Evolutionary conservation across 2,888 invertebrate species (phyloP).

Genomic region (Drosophila ustulata): DNA sequence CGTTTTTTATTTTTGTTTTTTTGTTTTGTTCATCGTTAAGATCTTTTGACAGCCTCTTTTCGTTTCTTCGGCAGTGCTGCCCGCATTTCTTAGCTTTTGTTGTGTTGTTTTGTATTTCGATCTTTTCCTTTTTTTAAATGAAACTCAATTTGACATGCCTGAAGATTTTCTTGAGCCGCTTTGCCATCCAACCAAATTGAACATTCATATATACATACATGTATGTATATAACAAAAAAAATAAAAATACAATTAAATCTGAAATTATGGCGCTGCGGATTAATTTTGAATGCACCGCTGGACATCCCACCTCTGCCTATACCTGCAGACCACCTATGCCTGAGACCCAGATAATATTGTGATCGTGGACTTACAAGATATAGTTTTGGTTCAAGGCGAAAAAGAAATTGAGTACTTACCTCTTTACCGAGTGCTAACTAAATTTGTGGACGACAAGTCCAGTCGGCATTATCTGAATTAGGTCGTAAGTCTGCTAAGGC

Average conservation of each 20-base stretch:
- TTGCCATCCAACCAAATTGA: slow-evolving; percentile 30
- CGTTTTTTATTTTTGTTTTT: slow-evolving; percentile 20
- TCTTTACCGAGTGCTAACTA: background rate
- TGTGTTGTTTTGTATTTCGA: slow-evolving; percentile 34
- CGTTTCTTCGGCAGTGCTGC: slow-evolving; percentile 42
- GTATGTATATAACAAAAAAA: background rate
- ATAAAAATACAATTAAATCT: slow-evolving; percentile 59
- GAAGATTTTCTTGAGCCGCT: slow-evolving; percentile 72
- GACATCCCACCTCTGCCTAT: slow-evolving; percentile 14
- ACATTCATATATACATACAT: slow-evolving; percentile 10
- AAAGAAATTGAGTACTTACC: slow-evolving; percentile 17
- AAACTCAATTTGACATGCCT: slow-evolving; percentile 79
- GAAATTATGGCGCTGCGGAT: slow-evolving; percentile 74
- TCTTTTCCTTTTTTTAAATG: slow-evolving; percentile 55
- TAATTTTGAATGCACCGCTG: slow-evolving; percentile 67
- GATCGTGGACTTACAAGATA: slow-evolving; percentile 27
- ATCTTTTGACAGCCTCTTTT: slow-evolving; percentile 75
- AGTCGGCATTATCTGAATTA: slow-evolving; percentile 38
- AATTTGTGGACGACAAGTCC: slow-evolving; percentile 18
- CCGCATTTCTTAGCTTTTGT: slow-evolving; percentile 54
- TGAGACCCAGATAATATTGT: slow-evolving; percentile 34
- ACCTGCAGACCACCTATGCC: slow-evolving; percentile 11
- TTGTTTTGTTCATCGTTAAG: slow-evolving; percentile 64
- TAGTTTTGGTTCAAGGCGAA: slow-evolving; percentile 40
- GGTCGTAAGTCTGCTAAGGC: slow-evolving; percentile 37